Conservation (phyloP, 1,140 invertebrate species). For the Triops cancriformis region DNA sequence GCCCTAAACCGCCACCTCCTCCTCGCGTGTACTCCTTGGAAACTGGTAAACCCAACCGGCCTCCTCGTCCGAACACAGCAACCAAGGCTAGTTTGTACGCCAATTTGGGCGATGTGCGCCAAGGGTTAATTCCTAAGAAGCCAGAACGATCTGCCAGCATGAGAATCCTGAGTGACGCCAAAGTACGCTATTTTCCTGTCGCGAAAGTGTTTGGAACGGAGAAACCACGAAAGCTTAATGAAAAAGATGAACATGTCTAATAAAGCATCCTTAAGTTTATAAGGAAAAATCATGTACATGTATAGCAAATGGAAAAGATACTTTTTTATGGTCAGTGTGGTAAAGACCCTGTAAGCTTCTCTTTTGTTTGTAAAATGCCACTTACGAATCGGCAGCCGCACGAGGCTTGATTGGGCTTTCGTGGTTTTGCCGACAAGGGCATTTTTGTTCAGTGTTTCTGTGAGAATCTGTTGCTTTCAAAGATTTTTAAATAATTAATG, state of each 20-base stretch:
- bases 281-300: background rate
- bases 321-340: background rate
- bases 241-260: too few species aligned
- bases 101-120: conserved; percentile 59
- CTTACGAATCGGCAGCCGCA: conserved; percentile 7
- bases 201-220: background rate
- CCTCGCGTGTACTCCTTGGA: conserved; percentile 24
- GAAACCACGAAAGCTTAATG: background rate
- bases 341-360: background rate
- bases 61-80: conserved; percentile 64
- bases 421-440: conserved; percentile 11
- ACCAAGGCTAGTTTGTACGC: conserved; percentile 33
- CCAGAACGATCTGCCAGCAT: conserved; percentile 72
- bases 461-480: conserved; percentile 15
- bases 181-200: too few species aligned
- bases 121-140: conserved; percentile 62
- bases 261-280: background rate
- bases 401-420: too few species aligned
- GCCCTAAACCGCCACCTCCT: conserved; percentile 27
- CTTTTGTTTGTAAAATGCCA: background rate
- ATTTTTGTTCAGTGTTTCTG: too few species aligned
- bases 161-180: conserved; percentile 45
- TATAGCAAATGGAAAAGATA: background rate
- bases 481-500: background rate
- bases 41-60: conserved; percentile 36